phyloP scores from a whole-genome alignment of 1,140 invertebrate genomes.

The Psilanteris sp. region DNA sequence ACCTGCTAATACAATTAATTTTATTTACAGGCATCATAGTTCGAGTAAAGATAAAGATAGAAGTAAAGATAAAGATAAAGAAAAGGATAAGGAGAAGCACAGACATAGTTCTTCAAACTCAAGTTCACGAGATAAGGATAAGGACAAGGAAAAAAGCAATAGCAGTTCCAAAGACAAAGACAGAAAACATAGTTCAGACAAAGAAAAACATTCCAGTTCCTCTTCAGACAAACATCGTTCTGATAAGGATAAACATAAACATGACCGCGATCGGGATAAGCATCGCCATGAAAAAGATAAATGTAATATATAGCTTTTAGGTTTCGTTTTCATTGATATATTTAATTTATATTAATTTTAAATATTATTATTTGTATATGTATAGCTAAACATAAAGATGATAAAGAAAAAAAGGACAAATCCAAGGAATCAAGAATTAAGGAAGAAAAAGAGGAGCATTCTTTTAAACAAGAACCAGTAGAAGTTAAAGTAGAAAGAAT shows the following conservation, averaged over 20 bases:
- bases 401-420: conserved; percentile 74
- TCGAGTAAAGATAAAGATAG: conserved; percentile 76
- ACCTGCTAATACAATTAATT: too few species aligned
- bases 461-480: conserved; percentile 49
- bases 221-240: conserved; percentile 78
- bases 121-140: conserved; percentile 79
- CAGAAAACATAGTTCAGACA: conserved; percentile 80
- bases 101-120: conserved; percentile 71
- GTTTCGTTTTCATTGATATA: too few species aligned
- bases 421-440: conserved; percentile 71
- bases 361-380: too few species aligned
- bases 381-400: conserved; percentile 75
- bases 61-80: conserved; percentile 66
- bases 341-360: too few species aligned
- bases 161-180: conserved; percentile 81
- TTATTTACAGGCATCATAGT: conserved; percentile 70
- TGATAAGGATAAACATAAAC: conserved; percentile 80
- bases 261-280: conserved; percentile 82
- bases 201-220: conserved; percentile 76
- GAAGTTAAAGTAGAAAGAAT: conserved; percentile 61
- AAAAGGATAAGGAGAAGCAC: conserved; percentile 71
- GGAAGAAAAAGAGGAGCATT: conserved; percentile 68
- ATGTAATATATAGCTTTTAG: too few species aligned
- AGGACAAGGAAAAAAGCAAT: conserved; percentile 78
- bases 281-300: conserved; percentile 77